phyloP scores from a whole-genome alignment of 2,797 vertebrate genomes.

The Pseudopleuronectes americanus region DNA sequence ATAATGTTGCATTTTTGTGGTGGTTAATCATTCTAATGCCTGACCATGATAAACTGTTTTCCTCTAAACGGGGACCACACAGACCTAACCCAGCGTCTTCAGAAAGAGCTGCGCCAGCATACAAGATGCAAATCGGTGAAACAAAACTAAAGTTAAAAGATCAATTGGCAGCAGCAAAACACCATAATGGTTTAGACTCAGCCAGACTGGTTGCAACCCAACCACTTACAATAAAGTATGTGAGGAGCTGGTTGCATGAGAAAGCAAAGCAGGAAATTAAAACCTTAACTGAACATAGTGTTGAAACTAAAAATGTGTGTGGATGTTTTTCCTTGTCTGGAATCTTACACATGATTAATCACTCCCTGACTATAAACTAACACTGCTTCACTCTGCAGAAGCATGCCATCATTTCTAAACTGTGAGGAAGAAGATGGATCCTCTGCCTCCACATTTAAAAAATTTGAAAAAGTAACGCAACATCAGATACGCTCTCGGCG shows the following conservation, averaged over 20 bases:
- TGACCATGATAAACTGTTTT: background rate
- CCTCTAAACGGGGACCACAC: background rate
- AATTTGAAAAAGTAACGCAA: slow-evolving; percentile 9
- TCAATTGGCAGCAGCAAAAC: slow-evolving; percentile 2
- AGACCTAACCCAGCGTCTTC: background rate
- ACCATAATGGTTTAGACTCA: background rate
- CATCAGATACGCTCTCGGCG: slow-evolving; percentile 17
- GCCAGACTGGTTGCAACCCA: background rate
- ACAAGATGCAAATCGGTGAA: too few species aligned
- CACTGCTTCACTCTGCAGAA: slow-evolving; percentile 7
- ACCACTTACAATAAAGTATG: background rate
- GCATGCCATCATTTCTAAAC: background rate
- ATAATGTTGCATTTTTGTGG: too few species aligned
- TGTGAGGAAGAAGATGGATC: background rate
- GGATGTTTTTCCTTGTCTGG: slow-evolving; percentile 2
- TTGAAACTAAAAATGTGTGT: background rate
- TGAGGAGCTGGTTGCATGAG: background rate
- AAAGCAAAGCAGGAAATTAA: background rate
- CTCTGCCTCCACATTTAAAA: slow-evolving; percentile 8
- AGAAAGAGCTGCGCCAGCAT: background rate
- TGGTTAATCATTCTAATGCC: too few species aligned
- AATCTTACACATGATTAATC: slow-evolving; percentile 10
- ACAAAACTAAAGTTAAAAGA: slow-evolving; percentile 15
- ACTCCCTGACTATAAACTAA: background rate
- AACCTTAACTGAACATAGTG: background rate